Percentiles rank a stretch among this genome's conserved stretches.
Evolutionary conservation across 2,113 vertebrate species (phyloP).

Genomic region (Pardalotus punctatus): DNA sequence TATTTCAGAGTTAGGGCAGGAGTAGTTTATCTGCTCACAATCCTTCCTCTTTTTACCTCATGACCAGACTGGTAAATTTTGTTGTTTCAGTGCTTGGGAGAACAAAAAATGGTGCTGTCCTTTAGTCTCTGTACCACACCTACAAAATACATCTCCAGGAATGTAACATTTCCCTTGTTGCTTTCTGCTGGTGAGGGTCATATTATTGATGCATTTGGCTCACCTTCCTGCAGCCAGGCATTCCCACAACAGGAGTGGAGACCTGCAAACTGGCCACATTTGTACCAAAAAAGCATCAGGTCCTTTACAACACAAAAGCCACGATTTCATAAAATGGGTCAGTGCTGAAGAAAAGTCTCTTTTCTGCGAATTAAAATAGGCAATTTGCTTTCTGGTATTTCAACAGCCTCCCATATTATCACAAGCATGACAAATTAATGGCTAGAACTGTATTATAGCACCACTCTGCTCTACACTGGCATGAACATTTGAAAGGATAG

Average conservation of each 20-base stretch:
- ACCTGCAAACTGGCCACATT: background rate
- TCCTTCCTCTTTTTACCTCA: background rate
- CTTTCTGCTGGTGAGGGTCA: background rate
- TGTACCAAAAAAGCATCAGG: background rate
- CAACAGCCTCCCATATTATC: background rate
- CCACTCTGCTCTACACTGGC: constrained; percentile 14
- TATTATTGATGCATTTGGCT: background rate
- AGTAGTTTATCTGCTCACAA: background rate
- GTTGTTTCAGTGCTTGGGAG: background rate
- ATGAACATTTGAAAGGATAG: background rate
- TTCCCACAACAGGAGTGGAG: background rate
- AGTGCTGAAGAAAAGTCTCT: background rate
- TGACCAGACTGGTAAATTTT: background rate
- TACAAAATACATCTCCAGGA: background rate
- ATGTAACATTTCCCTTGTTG: background rate
- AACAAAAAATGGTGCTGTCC: background rate
- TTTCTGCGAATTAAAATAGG: background rate
- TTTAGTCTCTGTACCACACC: background rate
- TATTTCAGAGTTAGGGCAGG: background rate
- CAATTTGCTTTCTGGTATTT: background rate
- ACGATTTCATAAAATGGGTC: background rate
- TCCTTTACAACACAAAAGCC: background rate
- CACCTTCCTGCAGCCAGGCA: background rate
- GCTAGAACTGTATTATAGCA: background rate
- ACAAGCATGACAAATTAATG: background rate